Evolutionary conservation across 1,140 invertebrate genomes (phyloP), one percentile per base, ranked within the genome.

Genomic region (Bombus fervidus): DNA sequence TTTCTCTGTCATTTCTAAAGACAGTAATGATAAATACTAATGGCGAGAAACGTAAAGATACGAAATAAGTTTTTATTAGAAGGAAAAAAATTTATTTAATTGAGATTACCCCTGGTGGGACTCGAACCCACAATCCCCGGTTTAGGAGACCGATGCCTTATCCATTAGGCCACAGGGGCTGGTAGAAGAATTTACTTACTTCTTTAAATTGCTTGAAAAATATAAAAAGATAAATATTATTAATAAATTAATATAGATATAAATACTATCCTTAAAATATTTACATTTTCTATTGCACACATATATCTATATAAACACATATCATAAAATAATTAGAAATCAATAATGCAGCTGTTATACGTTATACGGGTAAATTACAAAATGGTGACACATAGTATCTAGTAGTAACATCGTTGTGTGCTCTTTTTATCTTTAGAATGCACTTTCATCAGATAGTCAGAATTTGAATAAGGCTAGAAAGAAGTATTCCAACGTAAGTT

Each of bases 101-200:
- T 66, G 0, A 31, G 0, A 15, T 47, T 93, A 93, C 93, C 93
- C 92, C 92, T 93, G 93, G 93, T 92, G 93, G 93, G 93, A 94
- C 92, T 94, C 93, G 93, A 94, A 94, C 93, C 93, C 93, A 93
- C 93, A 94, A 94, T 94, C 93, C 91, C 92, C 93, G 93, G 93
- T 94, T 94, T 94, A 94, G 93, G 93, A 94, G 93, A 94, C 93
- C 93, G 93, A 93, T 93, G 92, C 93, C 93, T 93, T 94, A 94
- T 94, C 93, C 94, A 94, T 94, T 94, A 94, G 93, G 93, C 93
- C 93, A 94, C 93, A 94, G 93, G 93, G 93, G 93, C 93, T 41
- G 28, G 69, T 89, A 68, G 57, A 1, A 31, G 0, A 3, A 0
- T 0, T 0, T 31, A 28, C 5, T 69, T 77, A 68, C 18, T n/a